Percentiles rank a stretch among this genome's conserved stretches.
phyloP scores from a whole-genome alignment of 2,113 vertebrate species.

The Rousettus leschenaultii region DNA sequence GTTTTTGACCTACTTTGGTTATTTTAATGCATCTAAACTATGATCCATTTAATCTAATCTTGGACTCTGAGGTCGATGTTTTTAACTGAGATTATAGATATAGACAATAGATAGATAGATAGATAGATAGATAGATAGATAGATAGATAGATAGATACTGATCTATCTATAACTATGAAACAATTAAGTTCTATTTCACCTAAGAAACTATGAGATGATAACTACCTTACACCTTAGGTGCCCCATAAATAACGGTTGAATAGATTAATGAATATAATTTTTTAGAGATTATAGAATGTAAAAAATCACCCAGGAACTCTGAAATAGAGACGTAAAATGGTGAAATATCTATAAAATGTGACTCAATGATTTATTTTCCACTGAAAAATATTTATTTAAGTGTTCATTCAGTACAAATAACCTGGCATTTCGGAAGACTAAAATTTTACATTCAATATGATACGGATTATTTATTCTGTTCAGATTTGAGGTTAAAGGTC shows the following conservation, averaged over 20 bases:
- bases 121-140: not conserved
- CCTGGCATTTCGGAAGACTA: not conserved
- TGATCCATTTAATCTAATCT: not conserved
- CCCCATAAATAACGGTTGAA: not conserved
- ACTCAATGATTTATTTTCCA: not conserved
- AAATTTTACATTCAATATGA: not conserved
- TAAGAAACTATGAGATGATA: not conserved
- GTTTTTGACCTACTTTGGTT: not conserved
- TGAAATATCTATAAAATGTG: conserved; percentile 30
- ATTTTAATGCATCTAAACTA: not conserved
- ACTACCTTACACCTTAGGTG: not conserved
- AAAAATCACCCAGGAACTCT: not conserved
- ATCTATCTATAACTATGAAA: not conserved
- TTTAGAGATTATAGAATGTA: not conserved
- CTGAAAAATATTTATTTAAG: not conserved
- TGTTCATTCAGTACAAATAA: not conserved
- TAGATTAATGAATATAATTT: not conserved
- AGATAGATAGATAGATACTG: not conserved
- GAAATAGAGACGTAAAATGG: not conserved
- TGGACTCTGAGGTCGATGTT: not conserved
- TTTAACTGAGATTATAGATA: not conserved
- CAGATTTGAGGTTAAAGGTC: not conserved
- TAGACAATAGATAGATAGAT: not conserved
- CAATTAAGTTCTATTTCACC: not conserved
- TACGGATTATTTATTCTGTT: not conserved